Base-by-base conservation (phyloP, 2,888 invertebrate species). In the Melinaea marsaeus region DNA sequence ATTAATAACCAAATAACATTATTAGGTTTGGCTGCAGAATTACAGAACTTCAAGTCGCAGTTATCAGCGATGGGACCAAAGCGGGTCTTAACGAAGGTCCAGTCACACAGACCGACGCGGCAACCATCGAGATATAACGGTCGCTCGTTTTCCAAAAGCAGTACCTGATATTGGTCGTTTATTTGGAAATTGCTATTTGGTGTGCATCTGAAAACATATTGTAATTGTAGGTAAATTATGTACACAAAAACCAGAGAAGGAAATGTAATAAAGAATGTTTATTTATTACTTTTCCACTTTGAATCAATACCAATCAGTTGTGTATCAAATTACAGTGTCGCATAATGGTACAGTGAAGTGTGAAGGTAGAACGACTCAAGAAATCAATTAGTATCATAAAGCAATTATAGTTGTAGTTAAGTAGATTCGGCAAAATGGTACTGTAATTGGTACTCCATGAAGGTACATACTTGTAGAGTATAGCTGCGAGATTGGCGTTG, bases 71-170 rank as follows among this genome's bases (percentile, higher is more conserved):
- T 76, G 0, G 88, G 80, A 2, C 91, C 88, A 67, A 93, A 93
- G 64, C 92, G 92, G 13, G 91, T 86, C 74, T 93, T 92, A 6
- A 96, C 86, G 33, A 92, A 91, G 0, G 92, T 91, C 95, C 95
- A 95, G 69, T 94, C 93, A 84, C 96, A 96, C 0, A 96, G 92
- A 0, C 96, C 96, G 0, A 95, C 95, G 7, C 93, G 90, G 77
- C 96, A 96, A 60, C 93, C 94, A 0, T 93, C 92, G 51, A 94
- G 81, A 61, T 92, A 85, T 57, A 96, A 91, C 0, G 94, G 93
- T 55, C 92, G 91, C 79, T 96, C 96, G 76, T 95, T 95, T 66
- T 95, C 90, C 70, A 94, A 92, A 84, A 96, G 95, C 74, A 95
- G 91, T 0, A 90, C 84, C 73, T 90, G 90, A 73, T 87, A 79